These are phyloP conservation scores for Drosophila orena DNA, from an alignment of 1,140 invertebrate genomes.

Conservation along the genomic window DNA sequence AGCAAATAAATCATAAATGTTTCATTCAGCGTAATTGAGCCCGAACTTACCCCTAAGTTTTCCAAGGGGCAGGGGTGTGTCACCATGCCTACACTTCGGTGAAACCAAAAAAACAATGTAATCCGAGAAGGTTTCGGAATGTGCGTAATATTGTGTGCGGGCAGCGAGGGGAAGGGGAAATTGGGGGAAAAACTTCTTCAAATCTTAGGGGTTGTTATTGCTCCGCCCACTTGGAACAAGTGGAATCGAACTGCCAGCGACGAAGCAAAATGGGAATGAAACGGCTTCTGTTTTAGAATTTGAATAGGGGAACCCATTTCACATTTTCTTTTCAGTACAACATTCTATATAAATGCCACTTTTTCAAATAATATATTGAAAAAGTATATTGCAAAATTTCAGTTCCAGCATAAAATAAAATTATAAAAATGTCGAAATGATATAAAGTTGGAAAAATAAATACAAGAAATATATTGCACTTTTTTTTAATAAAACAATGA, in stretches of 20 bases:
- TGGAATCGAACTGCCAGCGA: slow-evolving; percentile 3
- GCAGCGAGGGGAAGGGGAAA: slow-evolving; percentile 7
- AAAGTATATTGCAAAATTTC: too few species aligned
- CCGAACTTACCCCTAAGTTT: slow-evolving; percentile 52
- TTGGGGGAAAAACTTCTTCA: slow-evolving; percentile 8
- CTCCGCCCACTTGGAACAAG: slow-evolving; percentile 52
- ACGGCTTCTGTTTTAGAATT: not conserved
- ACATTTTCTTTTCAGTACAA: too few species aligned
- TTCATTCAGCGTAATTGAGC: slow-evolving; percentile 73
- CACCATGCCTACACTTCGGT: slow-evolving; percentile 46
- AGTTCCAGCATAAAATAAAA: too few species aligned
- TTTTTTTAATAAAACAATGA: slow-evolving; percentile 1
- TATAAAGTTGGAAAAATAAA: not conserved
- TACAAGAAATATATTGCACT: not conserved
- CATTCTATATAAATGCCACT: too few species aligned
- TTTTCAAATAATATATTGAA: too few species aligned
- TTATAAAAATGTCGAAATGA: too few species aligned
- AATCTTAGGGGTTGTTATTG: slow-evolving; percentile 43
- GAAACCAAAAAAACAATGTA: slow-evolving; percentile 71
- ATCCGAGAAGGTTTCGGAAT: slow-evolving; percentile 53
- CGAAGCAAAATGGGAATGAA: slow-evolving; percentile 19
- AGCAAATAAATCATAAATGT: slow-evolving; percentile 84
- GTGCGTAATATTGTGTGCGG: slow-evolving; percentile 61
- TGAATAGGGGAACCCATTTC: not conserved
- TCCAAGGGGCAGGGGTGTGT: slow-evolving; percentile 32